Evolutionary conservation across 2,888 invertebrate species (phyloP).

Genomic region (Plebejus argus): DNA sequence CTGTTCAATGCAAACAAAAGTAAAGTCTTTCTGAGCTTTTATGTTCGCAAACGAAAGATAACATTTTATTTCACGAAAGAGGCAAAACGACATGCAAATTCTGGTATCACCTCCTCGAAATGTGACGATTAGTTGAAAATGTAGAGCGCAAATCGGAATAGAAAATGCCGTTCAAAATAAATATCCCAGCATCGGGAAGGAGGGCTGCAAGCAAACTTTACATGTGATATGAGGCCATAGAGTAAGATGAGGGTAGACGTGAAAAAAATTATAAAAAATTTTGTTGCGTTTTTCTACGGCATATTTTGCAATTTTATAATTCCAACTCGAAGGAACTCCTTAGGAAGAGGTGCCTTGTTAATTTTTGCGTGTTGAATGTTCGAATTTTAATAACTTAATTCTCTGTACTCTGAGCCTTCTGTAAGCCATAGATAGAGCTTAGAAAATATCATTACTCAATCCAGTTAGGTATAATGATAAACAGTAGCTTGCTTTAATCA

Average conservation of each 20-base stretch:
- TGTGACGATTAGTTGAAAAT: conserved; percentile 10
- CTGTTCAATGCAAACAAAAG: not conserved
- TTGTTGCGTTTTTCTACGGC: not conserved
- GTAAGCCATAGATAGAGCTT: no score
- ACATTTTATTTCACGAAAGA: not conserved
- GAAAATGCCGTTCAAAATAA: conserved; percentile 63
- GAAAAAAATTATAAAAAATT: not conserved
- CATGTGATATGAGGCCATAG: conserved; percentile 57
- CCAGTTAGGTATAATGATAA: no score
- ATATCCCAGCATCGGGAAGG: conserved; percentile 60
- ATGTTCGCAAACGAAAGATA: not conserved
- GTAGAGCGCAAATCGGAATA: conserved; percentile 48
- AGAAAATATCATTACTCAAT: no score
- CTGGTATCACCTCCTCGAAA: not conserved
- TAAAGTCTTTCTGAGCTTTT: not conserved
- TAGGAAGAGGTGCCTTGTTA: no score
- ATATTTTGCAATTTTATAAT: no score
- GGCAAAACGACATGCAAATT: not conserved
- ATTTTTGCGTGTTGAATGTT: no score
- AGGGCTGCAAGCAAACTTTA: conserved; percentile 61
- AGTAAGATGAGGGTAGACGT: not conserved
- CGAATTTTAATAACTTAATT: no score
- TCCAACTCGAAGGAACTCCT: no score
- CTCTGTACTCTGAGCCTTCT: no score
- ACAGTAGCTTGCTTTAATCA: no score